A percentile compares a stretch with the other conserved stretches of the same genome.
Evolutionary conservation across 2,888 invertebrate species (phyloP).

Genomic region (Chesias legatella): DNA sequence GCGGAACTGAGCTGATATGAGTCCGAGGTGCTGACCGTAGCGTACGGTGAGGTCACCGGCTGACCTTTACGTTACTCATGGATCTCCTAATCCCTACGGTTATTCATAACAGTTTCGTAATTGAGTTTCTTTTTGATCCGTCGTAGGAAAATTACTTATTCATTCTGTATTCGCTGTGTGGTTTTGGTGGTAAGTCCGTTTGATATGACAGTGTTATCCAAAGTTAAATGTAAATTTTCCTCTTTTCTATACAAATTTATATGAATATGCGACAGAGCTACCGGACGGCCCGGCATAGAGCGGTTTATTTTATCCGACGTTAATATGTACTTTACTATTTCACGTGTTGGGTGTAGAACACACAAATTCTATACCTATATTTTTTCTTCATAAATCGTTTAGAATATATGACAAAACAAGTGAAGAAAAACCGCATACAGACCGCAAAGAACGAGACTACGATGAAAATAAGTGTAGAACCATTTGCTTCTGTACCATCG

Average conservation of each 20-base stretch:
- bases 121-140: constrained; percentile 18
- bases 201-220: too few species aligned
- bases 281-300: too few species aligned
- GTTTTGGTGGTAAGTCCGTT: too few species aligned
- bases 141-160: constrained; percentile 4
- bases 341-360: too few species aligned
- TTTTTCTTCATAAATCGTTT: too few species aligned
- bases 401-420: too few species aligned
- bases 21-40: neutral
- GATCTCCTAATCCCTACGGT: constrained; percentile 18
- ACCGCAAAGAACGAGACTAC: constrained; percentile 12
- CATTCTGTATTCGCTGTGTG: neutral
- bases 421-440: constrained; percentile 12
- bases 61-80: constrained; percentile 46
- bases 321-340: too few species aligned
- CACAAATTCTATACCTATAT: too few species aligned
- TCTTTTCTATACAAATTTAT: constrained; percentile 2
- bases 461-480: constrained; percentile 9
- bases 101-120: constrained; percentile 18
- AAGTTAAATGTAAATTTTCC: too few species aligned
- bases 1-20: constrained; percentile 47
- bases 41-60: constrained; percentile 57
- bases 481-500: too few species aligned
- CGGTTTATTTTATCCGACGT: too few species aligned
- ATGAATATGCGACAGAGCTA: neutral